Evolutionary conservation across 2,113 vertebrate species (phyloP), one percentile per base, ranked within the genome.

Genomic region (Brachirus orientalis): DNA sequence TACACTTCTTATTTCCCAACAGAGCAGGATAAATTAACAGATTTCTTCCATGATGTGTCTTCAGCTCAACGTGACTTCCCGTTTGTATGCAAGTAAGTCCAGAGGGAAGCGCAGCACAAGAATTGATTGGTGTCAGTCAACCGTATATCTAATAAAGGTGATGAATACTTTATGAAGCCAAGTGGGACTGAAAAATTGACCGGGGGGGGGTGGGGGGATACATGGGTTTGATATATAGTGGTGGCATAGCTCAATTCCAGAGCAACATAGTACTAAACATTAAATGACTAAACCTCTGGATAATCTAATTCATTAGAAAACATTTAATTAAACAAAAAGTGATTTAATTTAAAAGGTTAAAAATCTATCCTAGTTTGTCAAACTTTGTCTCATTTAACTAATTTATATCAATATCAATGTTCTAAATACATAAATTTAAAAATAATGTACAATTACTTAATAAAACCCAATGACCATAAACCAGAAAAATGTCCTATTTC

Each of bases 91-190:
- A 65, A 44, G 38, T 12, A 74, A 54, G 59, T 77, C 68, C 66
- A 53, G 11, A 73, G 36, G 64, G n/a, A 73, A 20, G 65, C 17
- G 50, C 17, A 50, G 35, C 47, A 65, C 19, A 59, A 58, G 52
- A 67, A 73, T 20, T 63, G 72, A 85, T 75, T 60, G 45, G 18
- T 78, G 65, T 69, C 78, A 72, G 50, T 83, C 67, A 70, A 47
- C 18, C 8, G 36, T 63, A n/a, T 38, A 52, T 60, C 20, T 41
- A 62, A 76, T 72, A 73, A 68, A 40, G 48, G 45, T 68, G 72
- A 76, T 83, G 53, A 80, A 83, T 80, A 44, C 10, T 68, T 70
- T 12, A 72, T 82, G 43, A 71, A 71, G 53, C 44, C 51, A 51
- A 62, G 47, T 62, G 66, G 48, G 45, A 70, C 57, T 47, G 13